Evolutionary conservation across 1,140 invertebrate genomes (phyloP), one percentile per base, ranked within the genome.

Genomic region (Centruroides sculpturatus): DNA sequence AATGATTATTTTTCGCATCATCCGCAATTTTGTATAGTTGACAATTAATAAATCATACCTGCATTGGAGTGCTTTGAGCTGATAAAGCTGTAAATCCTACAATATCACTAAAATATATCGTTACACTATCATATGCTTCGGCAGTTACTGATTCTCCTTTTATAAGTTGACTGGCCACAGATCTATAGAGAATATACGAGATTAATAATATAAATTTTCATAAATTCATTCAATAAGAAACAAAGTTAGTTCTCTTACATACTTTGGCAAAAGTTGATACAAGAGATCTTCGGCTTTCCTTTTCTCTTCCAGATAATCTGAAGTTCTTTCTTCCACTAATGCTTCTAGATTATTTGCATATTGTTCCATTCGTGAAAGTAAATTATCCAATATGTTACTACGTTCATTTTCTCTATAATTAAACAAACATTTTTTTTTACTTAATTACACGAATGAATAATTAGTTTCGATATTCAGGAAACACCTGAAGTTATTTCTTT

Each of bases 81-180:
- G 92, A 95, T 82, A 98, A 88, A 52, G 86, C 83, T 52, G 94
- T 98, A 77, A 98, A 98, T 66, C 93, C 94, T 57, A 98, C 94
- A 73, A 98, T 98, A 75, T 98, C 95, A 71, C 92, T 96, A 77
- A 98, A 98, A 76, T 96, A 98, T 67, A 98, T 96, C 35, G 94
- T 97, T 47, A 83, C 92, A 65, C 84, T 82, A 75, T 95, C 89
- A 75, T 90, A 98, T 0, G 86, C 87, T 77, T 98, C 94, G 7
- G 94, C 93, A 73, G 92, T 88, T 3, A 98, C 91, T 5, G 86
- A 85, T 69, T 87, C 84, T 41, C 92, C 92, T 66, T 83, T 83
- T 47, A 92, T 94, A 60, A 98, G 77, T 69, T 75, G 71, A 57
- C 71, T 72, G 3, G 77, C 78, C 1, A 78, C 77, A 11, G 69